Base-by-base conservation (phyloP, 2,797 vertebrate genomes). In the Aphelocoma californica region DNA sequence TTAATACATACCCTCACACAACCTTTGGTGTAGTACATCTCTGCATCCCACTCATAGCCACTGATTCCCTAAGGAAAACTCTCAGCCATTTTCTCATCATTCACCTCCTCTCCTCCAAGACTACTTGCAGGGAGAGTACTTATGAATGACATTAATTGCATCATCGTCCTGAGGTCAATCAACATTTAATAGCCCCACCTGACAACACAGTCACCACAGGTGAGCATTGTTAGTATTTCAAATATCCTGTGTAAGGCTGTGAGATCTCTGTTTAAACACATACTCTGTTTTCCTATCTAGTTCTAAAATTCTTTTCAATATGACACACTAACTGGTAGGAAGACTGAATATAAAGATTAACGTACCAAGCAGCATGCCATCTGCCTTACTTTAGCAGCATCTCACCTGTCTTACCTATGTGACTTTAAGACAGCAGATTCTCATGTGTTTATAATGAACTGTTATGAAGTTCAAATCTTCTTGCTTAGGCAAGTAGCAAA, bases 51-150 rank as follows among this genome's bases (percentile, higher is more conserved):
- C 7, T 48, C 18, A 36, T 4, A 3, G 19, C 66, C 5, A 7
- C 1, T 0, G 1, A 3, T 29, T 26, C 45, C 67, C 51, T 19
- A 18, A 8, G 24, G 36, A 86, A 5, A 26, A 2, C 5, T 31
- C 25, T 86, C 31, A 62, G 6, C 23, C 31, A 0, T 14, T 34
- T 72, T 10, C 9, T 72, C 23, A 11, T 1, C 0, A 45, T 53
- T 67, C 44, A 45, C 2, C 4, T 45, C 17, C 12, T 29, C 5
- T 38, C 25, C 34, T 36, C 21, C 20, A 78, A 36, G 9, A 9
- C 14, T n/a, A 0, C 3, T 5, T 17, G 2, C 23, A 16, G 4
- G 4, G 4, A 47, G 4, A 73, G 10, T 18, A 42, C 12, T 72
- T 67, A n/a, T 61, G 29, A 66, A 56, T 24, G 45, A 2, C 10